Evolutionary conservation across 2,113 vertebrate species (phyloP).

Genomic region (Motacilla tschutschensis): DNA sequence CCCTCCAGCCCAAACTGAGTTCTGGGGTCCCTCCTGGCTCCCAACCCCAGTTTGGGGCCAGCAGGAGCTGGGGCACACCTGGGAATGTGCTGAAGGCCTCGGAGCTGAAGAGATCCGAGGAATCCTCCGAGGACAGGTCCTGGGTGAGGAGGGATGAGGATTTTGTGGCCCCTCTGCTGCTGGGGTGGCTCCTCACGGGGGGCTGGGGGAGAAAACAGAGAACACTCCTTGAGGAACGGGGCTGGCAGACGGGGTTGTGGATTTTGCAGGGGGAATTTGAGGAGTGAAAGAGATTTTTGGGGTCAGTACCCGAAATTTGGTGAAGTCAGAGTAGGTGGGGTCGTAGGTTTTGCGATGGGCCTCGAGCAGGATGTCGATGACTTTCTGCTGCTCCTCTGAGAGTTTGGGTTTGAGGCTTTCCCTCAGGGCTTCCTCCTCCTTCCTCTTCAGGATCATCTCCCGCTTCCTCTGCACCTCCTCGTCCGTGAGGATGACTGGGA

Average conservation of each 20-base stretch:
- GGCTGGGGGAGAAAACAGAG: constrained; percentile 72
- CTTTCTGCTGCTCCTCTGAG: constrained; percentile 84
- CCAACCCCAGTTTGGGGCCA: not conserved
- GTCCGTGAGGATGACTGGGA: constrained; percentile 92
- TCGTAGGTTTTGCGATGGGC: constrained; percentile 95
- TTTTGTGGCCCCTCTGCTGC: constrained; percentile 59
- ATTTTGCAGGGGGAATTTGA: rapidly evolving
- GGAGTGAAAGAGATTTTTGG: not conserved
- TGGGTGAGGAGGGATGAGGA: constrained; percentile 74
- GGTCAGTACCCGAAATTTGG: constrained; percentile 82
- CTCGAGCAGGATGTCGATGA: constrained; percentile 86
- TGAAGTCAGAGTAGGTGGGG: constrained; percentile 89
- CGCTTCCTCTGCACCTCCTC: constrained; percentile 96
- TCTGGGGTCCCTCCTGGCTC: not conserved
- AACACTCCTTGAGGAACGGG: rapidly evolving
- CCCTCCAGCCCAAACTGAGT: rapidly evolving
- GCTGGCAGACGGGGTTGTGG: rapidly evolving
- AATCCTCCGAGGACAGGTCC: constrained; percentile 74
- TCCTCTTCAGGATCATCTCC: constrained; percentile 91
- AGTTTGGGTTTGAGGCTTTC: constrained; percentile 88
- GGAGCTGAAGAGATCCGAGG: constrained; percentile 77
- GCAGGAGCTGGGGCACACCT: constrained; percentile 36
- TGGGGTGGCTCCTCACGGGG: constrained; percentile 72
- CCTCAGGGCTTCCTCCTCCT: constrained; percentile 86
- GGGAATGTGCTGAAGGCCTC: constrained; percentile 60